Conservation (phyloP, 1,140 invertebrate species). For the Lerema accius region DNA sequence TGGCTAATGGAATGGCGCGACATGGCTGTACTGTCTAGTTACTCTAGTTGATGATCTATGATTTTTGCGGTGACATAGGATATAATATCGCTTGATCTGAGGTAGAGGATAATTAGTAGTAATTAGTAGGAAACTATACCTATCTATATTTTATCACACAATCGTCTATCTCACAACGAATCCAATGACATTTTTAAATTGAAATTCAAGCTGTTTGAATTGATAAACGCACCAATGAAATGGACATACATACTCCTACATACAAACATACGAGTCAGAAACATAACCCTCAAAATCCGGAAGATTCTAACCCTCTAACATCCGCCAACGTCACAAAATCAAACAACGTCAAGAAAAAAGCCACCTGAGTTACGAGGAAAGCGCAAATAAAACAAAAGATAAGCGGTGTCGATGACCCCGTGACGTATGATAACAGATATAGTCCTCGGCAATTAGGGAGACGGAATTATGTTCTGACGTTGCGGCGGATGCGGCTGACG, state of each 20-base stretch:
- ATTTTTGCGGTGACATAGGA: too few species aligned
- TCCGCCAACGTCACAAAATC: neutral
- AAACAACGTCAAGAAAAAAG: neutral
- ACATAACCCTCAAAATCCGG: too few species aligned
- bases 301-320: neutral
- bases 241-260: too few species aligned
- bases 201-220: too few species aligned
- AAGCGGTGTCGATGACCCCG: constrained; percentile 37
- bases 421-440: constrained; percentile 49
- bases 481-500: neutral
- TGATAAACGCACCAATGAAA: too few species aligned
- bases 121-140: too few species aligned
- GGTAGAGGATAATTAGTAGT: too few species aligned
- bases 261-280: too few species aligned
- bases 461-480: constrained; percentile 32
- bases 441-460: constrained; percentile 48
- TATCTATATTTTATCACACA: too few species aligned
- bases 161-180: too few species aligned
- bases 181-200: too few species aligned
- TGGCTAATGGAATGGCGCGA: neutral
- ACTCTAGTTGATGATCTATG: neutral
- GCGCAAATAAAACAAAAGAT: constrained; percentile 35
- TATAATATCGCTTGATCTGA: too few species aligned
- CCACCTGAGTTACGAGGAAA: constrained; percentile 11
- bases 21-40: neutral